Evolutionary conservation across 2,113 vertebrate genomes (phyloP).

Genomic region (Seriola dumerili): DNA sequence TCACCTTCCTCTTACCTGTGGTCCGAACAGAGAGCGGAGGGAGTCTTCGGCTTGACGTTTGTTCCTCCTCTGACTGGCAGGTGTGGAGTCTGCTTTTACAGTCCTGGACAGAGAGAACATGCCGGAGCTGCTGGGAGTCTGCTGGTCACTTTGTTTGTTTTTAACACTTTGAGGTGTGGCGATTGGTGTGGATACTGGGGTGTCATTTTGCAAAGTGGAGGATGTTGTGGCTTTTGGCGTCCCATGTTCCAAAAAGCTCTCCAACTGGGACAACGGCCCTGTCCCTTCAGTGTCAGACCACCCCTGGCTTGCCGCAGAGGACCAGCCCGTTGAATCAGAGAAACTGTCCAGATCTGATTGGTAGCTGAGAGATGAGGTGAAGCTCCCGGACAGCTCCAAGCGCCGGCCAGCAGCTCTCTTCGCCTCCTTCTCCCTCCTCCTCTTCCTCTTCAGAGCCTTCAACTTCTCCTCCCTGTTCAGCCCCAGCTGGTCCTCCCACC

Average conservation of each 20-base stretch:
- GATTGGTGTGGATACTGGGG: neutral
- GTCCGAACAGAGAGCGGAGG: constrained; percentile 31
- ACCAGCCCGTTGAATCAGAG: constrained; percentile 27
- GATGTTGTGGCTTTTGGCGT: neutral
- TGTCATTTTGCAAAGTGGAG: rapidly evolving
- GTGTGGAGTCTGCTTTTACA: neutral
- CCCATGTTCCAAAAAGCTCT: neutral
- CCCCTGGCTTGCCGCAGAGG: constrained; percentile 39
- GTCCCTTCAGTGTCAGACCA: constrained; percentile 46
- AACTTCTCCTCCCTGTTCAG: constrained; percentile 47
- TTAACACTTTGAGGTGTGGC: neutral
- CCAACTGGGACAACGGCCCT: neutral
- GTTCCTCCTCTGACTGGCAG: constrained; percentile 21
- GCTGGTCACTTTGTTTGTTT: neutral
- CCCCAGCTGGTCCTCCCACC: constrained; percentile 86
- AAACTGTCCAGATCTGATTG: constrained; percentile 69
- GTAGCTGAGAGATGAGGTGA: constrained; percentile 85
- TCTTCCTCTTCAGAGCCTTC: constrained; percentile 78
- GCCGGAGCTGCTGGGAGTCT: neutral
- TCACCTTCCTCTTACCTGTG: constrained; percentile 44
- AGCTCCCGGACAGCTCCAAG: constrained; percentile 82
- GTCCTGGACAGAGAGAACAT: neutral
- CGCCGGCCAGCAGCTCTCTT: constrained; percentile 13
- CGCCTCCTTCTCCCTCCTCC: constrained; percentile 76
- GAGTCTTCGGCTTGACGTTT: neutral